Conservation (phyloP, 2,888 invertebrate species). For the Hyppa rectilinea region DNA sequence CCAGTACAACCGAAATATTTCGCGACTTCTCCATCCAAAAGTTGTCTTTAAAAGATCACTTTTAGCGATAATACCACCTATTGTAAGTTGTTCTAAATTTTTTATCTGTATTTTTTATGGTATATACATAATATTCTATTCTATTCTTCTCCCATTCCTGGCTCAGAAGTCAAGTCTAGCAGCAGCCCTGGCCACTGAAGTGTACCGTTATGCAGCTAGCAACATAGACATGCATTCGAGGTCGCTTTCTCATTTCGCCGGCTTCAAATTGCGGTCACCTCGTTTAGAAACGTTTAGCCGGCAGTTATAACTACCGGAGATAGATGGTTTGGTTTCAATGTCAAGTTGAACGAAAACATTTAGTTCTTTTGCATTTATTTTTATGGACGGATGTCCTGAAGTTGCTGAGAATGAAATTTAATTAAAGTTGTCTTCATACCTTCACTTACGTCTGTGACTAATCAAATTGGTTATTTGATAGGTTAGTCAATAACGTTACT, state of each 20-base stretch:
- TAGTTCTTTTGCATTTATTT: background rate
- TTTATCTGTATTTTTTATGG: too few species aligned
- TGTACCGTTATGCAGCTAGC: constrained; percentile 71
- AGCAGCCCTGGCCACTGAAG: constrained; percentile 60
- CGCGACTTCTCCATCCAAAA: too few species aligned
- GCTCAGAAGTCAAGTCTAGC: constrained; percentile 21
- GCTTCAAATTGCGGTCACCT: constrained; percentile 76
- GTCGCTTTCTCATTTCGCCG: constrained; percentile 76
- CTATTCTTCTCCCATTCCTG: constrained; percentile 8
- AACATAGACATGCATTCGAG: constrained; percentile 71
- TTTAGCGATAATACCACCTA: too few species aligned
- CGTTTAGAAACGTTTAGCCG: constrained; percentile 67
- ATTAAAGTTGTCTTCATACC: background rate
- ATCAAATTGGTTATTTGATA: too few species aligned
- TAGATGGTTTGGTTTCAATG: constrained; percentile 63
- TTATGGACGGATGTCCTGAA: background rate
- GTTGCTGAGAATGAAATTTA: background rate
- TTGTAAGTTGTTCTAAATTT: too few species aligned
- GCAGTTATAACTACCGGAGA: constrained; percentile 61
- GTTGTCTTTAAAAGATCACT: too few species aligned
- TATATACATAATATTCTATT: too few species aligned
- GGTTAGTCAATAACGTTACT: too few species aligned
- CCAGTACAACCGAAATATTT: too few species aligned
- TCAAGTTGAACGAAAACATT: constrained; percentile 54
- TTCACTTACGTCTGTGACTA: background rate